Evolutionary conservation across 23 tunicate species (phyloP).

Genomic region (Trididemnum nubilum): DNA sequence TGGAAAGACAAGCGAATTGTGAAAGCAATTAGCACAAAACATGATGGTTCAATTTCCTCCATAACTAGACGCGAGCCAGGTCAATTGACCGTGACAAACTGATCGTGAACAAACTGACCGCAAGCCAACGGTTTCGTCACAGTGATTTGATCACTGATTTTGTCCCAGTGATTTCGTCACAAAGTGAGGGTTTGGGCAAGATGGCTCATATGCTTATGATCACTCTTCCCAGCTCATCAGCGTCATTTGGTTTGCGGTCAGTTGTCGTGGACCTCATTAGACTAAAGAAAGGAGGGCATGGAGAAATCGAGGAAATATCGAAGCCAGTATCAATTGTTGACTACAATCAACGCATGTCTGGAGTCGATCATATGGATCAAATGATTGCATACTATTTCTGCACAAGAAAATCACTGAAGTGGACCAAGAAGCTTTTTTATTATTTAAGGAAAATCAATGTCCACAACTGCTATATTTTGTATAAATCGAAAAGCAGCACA

Average conservation of each 20-base stretch:
- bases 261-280: background rate
- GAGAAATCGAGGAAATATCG: background rate
- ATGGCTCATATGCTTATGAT: too few relatives aligned
- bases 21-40: background rate
- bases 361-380: conserved; percentile 39
- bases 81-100: too few relatives aligned
- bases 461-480: too few relatives aligned
- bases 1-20: conserved; percentile 6
- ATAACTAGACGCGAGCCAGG: background rate
- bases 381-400: conserved; percentile 37
- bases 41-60: background rate
- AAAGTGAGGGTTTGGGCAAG: too few relatives aligned
- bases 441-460: conserved; percentile 32
- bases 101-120: too few relatives aligned
- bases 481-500: too few relatives aligned
- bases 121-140: too few relatives aligned
- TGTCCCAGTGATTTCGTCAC: too few relatives aligned
- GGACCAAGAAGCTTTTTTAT: conserved; percentile 41
- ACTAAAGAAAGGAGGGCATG: background rate
- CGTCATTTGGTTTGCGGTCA: too few relatives aligned
- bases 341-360: background rate
- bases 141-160: too few relatives aligned
- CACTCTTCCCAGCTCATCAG: too few relatives aligned
- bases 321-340: background rate
- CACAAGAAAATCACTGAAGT: conserved; percentile 35